phyloP scores from a whole-genome alignment of 2,113 vertebrate genomes.

The Kobus ellipsiprymnus region DNA sequence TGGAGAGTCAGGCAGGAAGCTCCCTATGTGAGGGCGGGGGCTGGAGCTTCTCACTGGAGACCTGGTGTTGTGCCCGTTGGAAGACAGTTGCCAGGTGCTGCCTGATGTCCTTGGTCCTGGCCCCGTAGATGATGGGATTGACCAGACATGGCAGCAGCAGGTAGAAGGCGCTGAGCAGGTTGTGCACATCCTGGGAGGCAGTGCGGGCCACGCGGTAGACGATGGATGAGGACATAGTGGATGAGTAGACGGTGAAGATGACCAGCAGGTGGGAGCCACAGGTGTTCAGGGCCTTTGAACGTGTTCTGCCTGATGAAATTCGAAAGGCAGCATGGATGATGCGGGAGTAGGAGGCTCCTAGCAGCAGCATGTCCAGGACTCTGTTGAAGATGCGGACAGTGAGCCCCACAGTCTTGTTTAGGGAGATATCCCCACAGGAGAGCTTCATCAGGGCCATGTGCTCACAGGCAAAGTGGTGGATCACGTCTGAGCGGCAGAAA shows the following conservation, averaged over 20 bases:
- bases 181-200: conserved; percentile 79
- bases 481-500: conserved; percentile 66
- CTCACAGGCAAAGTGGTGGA: conserved; percentile 73
- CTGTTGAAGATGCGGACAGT: conserved; percentile 32
- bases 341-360: conserved; percentile 74
- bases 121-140: conserved; percentile 84
- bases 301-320: conserved; percentile 59
- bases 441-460: conserved; percentile 76
- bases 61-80: neutral
- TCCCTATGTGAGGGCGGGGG: neutral
- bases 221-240: conserved; percentile 82
- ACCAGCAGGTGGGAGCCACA: conserved; percentile 84
- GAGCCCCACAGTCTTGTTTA: conserved; percentile 66
- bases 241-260: conserved; percentile 82
- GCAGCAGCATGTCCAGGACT: conserved; percentile 42
- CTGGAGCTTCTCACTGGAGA: neutral
- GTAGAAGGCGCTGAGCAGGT: conserved; percentile 80
- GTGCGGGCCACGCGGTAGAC: conserved; percentile 73
- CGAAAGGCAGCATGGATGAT: conserved; percentile 74
- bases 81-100: conserved; percentile 41
- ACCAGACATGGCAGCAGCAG: conserved; percentile 80
- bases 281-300: conserved; percentile 83
- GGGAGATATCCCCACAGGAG: conserved; percentile 66
- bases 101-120: conserved; percentile 82
- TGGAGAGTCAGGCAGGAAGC: neutral